These are phyloP conservation scores for Pteropus alecto DNA, from an alignment of 2,113 vertebrate genomes.

Conservation along the genomic window DNA sequence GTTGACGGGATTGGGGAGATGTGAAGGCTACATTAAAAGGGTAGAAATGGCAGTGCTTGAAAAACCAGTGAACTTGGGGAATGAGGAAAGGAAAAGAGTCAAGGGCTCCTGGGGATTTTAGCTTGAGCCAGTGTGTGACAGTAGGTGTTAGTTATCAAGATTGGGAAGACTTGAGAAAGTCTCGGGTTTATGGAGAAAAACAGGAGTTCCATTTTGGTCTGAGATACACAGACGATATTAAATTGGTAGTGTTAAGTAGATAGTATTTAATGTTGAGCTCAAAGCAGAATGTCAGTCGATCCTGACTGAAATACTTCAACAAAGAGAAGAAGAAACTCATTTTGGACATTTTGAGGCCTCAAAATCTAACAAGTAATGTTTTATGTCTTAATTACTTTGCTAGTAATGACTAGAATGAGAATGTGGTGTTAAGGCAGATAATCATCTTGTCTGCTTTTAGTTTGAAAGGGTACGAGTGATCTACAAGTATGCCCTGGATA, in stretches of 20 bases:
- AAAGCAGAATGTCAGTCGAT: neutral
- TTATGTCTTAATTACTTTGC: neutral
- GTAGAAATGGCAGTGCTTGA: neutral
- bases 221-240: neutral
- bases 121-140: no score
- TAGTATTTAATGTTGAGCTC: neutral
- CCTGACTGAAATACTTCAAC: neutral
- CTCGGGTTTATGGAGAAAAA: neutral
- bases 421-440: neutral
- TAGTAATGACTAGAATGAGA: neutral
- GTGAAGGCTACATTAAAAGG: neutral
- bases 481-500: slow-evolving; percentile 96
- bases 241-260: neutral
- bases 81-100: neutral
- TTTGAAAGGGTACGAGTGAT: slow-evolving; percentile 97
- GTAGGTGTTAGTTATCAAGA: neutral
- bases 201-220: neutral
- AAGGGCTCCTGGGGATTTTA: neutral
- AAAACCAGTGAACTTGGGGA: neutral
- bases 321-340: neutral
- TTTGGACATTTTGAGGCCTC: neutral
- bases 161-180: neutral
- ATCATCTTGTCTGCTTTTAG: slow-evolving; percentile 79
- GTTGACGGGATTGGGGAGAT: neutral
- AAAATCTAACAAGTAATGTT: neutral